Evolutionary conservation across 2,888 invertebrate genomes (phyloP).

Genomic region (Lydus trimaculatus): DNA sequence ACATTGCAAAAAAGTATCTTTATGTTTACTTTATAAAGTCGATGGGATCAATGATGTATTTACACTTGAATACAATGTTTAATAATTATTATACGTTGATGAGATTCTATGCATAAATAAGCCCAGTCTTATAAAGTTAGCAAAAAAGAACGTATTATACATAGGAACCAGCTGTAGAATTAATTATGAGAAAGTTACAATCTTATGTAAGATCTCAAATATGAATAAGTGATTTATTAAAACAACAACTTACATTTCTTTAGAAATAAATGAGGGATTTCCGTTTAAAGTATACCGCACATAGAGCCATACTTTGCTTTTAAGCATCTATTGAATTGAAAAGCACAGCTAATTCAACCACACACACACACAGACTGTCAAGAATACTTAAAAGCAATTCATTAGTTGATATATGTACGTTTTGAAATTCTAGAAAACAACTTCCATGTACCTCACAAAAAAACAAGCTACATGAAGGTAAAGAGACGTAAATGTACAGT

Average conservation of each 20-base stretch:
- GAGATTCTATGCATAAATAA: neutral
- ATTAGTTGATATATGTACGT: neutral
- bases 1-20: neutral
- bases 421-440: neutral
- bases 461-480: too few species aligned
- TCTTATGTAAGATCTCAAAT: neutral
- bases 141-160: neutral
- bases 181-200: neutral
- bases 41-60: neutral
- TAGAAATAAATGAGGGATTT: neutral
- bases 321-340: neutral
- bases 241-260: neutral
- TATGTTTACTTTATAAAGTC: neutral
- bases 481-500: too few species aligned
- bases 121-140: neutral
- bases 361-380: neutral
- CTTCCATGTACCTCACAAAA: too few species aligned
- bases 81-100: neutral
- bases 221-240: neutral
- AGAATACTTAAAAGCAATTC: neutral
- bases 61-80: too few species aligned
- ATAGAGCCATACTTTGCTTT: neutral
- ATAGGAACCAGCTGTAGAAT: neutral
- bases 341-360: neutral
- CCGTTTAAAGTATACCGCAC: neutral